Percentiles rank a stretch among this genome's conserved stretches.
Evolutionary conservation across 2,113 vertebrate species (phyloP).

Genomic region (Dolichotis patagonum): DNA sequence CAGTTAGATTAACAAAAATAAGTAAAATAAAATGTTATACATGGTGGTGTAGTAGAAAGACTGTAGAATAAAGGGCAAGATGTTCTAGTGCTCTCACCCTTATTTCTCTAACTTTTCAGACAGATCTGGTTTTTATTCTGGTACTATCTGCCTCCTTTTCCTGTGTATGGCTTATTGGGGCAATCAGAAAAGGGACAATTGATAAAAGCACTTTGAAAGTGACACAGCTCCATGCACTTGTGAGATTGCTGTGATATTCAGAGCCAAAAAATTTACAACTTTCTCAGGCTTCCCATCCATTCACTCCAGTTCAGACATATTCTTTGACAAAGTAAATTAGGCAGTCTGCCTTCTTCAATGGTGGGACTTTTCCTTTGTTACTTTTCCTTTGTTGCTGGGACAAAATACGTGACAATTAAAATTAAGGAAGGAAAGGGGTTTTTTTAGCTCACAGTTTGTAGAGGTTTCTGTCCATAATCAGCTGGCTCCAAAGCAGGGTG

Average conservation of each 20-base stretch:
- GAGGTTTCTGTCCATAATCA: too few species aligned
- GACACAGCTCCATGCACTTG: neutral
- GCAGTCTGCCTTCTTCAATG: neutral
- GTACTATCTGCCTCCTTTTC: neutral
- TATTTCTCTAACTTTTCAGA: neutral
- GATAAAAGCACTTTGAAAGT: conserved; percentile 17
- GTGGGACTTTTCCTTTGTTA: neutral
- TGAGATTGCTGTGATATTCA: neutral
- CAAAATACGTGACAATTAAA: too few species aligned
- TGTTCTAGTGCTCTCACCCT: neutral
- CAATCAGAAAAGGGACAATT: neutral
- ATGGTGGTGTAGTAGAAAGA: neutral
- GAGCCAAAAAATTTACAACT: neutral
- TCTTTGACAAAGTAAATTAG: neutral
- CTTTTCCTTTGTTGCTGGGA: too few species aligned
- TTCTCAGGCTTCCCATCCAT: neutral
- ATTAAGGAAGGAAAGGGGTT: too few species aligned
- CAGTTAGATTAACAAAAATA: neutral
- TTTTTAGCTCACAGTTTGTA: too few species aligned
- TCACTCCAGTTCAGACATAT: neutral
- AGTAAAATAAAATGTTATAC: neutral
- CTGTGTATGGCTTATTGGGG: neutral
- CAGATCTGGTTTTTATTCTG: neutral
- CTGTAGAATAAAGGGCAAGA: neutral
- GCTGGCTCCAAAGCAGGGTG: too few species aligned